Conservation (phyloP, 2,888 invertebrate species). For the Pyralis farinalis region DNA sequence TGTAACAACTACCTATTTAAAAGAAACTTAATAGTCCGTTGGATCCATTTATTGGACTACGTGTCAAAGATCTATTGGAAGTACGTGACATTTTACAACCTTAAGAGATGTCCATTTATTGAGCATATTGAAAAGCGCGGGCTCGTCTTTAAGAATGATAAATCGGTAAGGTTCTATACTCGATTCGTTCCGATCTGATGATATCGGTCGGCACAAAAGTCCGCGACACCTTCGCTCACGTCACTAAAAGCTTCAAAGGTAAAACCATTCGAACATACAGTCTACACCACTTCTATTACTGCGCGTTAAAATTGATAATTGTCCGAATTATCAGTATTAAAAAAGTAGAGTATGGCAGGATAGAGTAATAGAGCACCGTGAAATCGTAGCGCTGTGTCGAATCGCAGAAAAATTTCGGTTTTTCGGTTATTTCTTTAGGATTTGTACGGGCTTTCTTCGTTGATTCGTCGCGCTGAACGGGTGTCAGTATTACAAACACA, state of each 20-base stretch:
- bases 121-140: constrained; percentile 48
- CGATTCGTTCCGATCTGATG: constrained; percentile 72
- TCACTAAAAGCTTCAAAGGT: constrained; percentile 24
- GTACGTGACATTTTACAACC: constrained; percentile 69
- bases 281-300: neutral
- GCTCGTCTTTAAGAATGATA: constrained; percentile 74
- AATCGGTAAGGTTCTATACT: constrained; percentile 63
- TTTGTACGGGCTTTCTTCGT: constrained; percentile 80
- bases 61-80: constrained; percentile 46
- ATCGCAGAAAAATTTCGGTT: constrained; percentile 81
- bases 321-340: constrained; percentile 8
- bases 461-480: constrained; percentile 74
- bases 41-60: constrained; percentile 17
- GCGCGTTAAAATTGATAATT: constrained; percentile 5
- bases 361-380: constrained; percentile 67
- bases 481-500: constrained; percentile 78
- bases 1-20: no score
- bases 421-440: constrained; percentile 81
- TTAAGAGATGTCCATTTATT: constrained; percentile 67
- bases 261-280: constrained; percentile 2
- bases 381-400: constrained; percentile 70
- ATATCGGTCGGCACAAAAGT: constrained; percentile 55
- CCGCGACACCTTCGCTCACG: constrained; percentile 50
- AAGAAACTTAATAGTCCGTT: no score
- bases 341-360: constrained; percentile 34